Base-by-base conservation (phyloP, 2,888 invertebrate species). In the Himalopsyche anomala region DNA sequence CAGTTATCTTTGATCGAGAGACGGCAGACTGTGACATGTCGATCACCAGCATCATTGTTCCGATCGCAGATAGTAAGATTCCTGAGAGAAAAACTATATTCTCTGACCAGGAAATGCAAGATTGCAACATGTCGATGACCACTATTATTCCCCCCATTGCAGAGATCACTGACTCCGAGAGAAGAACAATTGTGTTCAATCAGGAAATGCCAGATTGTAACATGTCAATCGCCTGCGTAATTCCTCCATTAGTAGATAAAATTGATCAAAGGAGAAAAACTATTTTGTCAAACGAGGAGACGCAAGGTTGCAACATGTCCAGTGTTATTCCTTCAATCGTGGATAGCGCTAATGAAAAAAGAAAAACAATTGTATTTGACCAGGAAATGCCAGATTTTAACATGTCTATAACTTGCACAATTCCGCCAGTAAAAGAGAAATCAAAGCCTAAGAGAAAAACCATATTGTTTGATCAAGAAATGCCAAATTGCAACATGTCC, bases 251-350 rank as follows among this genome's bases (percentile, higher is more conserved):
- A 8, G 40, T 38, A 15, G 54, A 19, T 15, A 51, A 51, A 1
- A 9, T 45, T 9, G 9, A 45, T 45, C 9, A 45, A 45, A 45
- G 81, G 19, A 54, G 82, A 36, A 74, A 55, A 55, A 79, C 38
- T 15, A 80, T 80, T 84, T 42, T 79, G 12, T 84, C 80, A 11
- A 38, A 84, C 15, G 15, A 62, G 12, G 69, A 36, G n/a, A 83
- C 42, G 74, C 74, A 36, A 6, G 84, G 80, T 54, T 80, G 74
- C 56, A n/a, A 80, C n/a, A 80, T 84, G 55, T 84, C 84, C 15
- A n/a, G 19, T 5, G 40, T 56, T n/a, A 56, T 81, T 84, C 28
- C 84, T 45, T 5, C 19, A 62, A 56, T n/a, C 4, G 11, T 17
- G 12, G 9, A 36, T 74, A 9, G 19, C 12, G 8, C 9, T 17